These are phyloP conservation scores for Lethrus apterus DNA, from an alignment of 1,140 invertebrate genomes.

Conservation along the genomic window DNA sequence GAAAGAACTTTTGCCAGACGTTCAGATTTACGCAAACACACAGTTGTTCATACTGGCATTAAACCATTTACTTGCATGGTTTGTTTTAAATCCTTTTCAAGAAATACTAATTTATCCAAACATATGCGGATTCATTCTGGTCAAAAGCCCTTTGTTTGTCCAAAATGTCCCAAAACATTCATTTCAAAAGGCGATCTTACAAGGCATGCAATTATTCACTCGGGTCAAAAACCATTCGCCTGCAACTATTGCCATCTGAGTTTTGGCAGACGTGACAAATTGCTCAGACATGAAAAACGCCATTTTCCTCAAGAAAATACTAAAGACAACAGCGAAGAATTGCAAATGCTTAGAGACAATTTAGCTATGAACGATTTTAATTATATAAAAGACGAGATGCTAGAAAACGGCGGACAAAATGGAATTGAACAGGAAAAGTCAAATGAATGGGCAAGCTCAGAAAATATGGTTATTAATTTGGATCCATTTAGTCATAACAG, in stretches of 20 bases:
- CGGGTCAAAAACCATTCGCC: constrained; percentile 60
- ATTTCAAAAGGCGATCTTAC: constrained; percentile 61
- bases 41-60: constrained; percentile 64
- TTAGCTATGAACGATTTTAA: constrained; percentile 27
- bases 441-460: constrained; percentile 26
- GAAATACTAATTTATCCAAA: constrained; percentile 77
- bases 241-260: constrained; percentile 60
- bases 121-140: constrained; percentile 71
- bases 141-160: constrained; percentile 62
- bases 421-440: constrained; percentile 11
- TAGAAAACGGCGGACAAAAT: constrained; percentile 11
- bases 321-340: constrained; percentile 30
- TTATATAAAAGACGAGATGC: constrained; percentile 19
- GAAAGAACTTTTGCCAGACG: constrained; percentile 55
- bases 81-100: constrained; percentile 60
- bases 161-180: constrained; percentile 65
- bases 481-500: constrained; percentile 46
- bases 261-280: constrained; percentile 56
- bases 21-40: constrained; percentile 59
- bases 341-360: constrained; percentile 31
- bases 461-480: constrained; percentile 50
- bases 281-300: constrained; percentile 51
- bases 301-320: constrained; percentile 40
- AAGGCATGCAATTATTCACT: constrained; percentile 61
- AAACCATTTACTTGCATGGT: constrained; percentile 58